These are phyloP conservation scores for Chondrilla cf. caribensis DNA, from an alignment of 37 sponge, comb jelly and placozoan species.

Conservation along the genomic window DNA sequence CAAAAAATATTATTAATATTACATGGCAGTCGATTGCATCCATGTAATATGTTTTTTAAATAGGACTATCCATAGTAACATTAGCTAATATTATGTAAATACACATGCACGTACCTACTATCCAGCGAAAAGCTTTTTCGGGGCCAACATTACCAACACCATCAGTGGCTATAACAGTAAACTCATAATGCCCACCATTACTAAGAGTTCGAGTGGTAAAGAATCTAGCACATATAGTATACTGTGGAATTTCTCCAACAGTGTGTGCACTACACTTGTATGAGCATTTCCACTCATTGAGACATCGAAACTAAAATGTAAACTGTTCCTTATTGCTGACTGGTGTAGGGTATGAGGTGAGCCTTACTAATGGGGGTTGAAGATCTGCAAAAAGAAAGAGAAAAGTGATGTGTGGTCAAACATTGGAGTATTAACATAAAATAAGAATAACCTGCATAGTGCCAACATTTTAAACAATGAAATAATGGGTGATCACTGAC, in stretches of 20 bases:
- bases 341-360: not conserved
- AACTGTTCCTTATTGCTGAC: not conserved
- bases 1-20: no score
- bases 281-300: not conserved
- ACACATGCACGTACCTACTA: conserved; percentile 12
- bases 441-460: no score
- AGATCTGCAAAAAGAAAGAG: not conserved
- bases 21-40: no score
- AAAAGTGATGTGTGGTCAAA: no score
- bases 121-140: conserved; percentile 13
- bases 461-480: no score
- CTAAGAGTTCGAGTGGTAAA: not conserved
- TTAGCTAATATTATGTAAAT: not conserved
- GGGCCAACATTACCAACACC: conserved; percentile 31
- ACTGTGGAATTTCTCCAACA: not conserved
- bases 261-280: not conserved
- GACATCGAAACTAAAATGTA: not conserved
- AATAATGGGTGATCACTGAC: no score
- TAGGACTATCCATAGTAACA: not conserved
- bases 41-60: no score
- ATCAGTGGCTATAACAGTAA: conserved; percentile 35
- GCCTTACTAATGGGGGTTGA: not conserved
- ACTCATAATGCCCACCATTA: conserved; percentile 1
- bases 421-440: no score
- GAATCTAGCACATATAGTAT: not conserved